phyloP scores from a whole-genome alignment of 2,888 invertebrate genomes.

The Dolomedes plantarius region DNA sequence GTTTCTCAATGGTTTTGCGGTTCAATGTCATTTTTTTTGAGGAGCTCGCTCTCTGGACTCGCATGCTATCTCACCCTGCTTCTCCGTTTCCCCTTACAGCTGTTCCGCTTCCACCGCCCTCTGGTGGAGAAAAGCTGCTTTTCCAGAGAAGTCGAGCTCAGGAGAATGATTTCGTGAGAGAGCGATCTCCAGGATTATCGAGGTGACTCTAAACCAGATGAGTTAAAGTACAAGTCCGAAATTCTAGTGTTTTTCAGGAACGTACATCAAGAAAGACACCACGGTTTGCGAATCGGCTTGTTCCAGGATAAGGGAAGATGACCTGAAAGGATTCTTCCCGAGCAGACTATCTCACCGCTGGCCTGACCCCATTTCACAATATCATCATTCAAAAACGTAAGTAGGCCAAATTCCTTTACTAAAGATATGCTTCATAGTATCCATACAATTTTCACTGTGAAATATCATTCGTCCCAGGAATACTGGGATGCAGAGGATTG shows the following conservation, averaged over 20 bases:
- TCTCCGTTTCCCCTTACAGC: not conserved
- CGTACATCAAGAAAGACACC: not conserved
- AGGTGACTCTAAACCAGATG: not conserved
- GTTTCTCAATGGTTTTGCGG: not conserved
- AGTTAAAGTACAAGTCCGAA: not conserved
- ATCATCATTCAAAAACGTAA: constrained; percentile 26
- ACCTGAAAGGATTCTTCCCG: constrained; percentile 18
- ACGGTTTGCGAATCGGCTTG: not conserved
- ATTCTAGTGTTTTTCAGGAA: not conserved
- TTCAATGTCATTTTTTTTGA: not conserved
- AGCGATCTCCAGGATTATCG: constrained; percentile 3
- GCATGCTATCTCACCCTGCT: constrained; percentile 4
- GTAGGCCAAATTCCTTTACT: constrained; percentile 20
- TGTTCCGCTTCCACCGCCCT: constrained; percentile 18
- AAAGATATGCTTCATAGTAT: not conserved
- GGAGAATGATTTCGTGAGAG: not conserved
- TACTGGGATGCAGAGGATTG: too few species aligned
- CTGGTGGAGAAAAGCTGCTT: constrained; percentile 13
- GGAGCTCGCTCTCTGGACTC: not conserved
- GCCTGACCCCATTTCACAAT: constrained; percentile 20
- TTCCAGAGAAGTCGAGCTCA: constrained; percentile 20
- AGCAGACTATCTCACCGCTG: constrained; percentile 11
- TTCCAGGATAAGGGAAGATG: constrained; percentile 13
- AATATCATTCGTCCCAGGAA: not conserved
- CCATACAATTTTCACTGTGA: not conserved